phyloP scores from a whole-genome alignment of 2,113 vertebrate genomes.

The Charina bottae region DNA sequence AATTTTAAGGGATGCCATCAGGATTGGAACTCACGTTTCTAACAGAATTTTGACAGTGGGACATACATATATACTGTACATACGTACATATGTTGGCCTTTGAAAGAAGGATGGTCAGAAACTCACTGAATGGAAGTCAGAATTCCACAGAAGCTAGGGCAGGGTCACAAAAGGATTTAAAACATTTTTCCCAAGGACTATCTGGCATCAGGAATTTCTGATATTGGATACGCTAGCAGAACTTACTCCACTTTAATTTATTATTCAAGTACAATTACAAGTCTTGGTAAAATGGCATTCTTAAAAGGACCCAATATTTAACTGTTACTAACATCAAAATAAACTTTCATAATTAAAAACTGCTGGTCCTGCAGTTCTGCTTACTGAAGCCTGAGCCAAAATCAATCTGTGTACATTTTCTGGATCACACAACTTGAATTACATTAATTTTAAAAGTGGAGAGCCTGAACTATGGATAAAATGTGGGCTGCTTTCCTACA shows the following conservation, averaged over 20 bases:
- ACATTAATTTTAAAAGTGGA: background rate
- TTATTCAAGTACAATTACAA: background rate
- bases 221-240: background rate
- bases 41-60: too few species aligned
- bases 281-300: background rate
- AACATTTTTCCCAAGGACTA: background rate
- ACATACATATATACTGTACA: too few species aligned
- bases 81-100: background rate
- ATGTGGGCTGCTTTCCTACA: slow-evolving; percentile 30
- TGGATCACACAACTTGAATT: slow-evolving; percentile 25
- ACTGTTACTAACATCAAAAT: slow-evolving; percentile 6
- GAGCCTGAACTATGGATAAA: slow-evolving; percentile 13
- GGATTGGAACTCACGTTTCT: too few species aligned
- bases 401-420: background rate
- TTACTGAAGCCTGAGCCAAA: slow-evolving; percentile 25
- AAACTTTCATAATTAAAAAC: slow-evolving; percentile 5
- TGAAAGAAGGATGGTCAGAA: background rate
- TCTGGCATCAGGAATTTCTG: background rate
- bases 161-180: background rate
- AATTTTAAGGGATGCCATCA: too few species aligned
- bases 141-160: background rate
- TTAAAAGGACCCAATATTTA: slow-evolving; percentile 11
- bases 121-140: background rate
- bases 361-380: slow-evolving; percentile 7
- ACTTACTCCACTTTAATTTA: background rate